A percentile compares a stretch with the other conserved stretches of the same genome.
Conservation (phyloP, 92 coral and sea anemone species). For the Parazoanthus swiftii region DNA sequence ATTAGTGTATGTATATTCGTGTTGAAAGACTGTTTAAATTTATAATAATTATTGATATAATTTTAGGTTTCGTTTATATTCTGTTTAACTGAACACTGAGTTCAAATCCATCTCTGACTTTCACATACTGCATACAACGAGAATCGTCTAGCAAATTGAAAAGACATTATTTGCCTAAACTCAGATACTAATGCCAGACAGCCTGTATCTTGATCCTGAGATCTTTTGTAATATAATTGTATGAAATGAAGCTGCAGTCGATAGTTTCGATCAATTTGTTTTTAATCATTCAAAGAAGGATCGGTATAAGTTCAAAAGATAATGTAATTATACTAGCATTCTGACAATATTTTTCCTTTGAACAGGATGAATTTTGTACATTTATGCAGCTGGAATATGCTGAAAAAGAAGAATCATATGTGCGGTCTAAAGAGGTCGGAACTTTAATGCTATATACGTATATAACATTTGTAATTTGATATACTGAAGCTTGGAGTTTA, state of each 20-base stretch:
- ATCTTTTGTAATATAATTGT: too few relatives aligned
- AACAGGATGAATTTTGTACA: slow-evolving; percentile 96
- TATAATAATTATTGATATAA: too few relatives aligned
- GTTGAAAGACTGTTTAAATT: too few relatives aligned
- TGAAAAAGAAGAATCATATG: slow-evolving; percentile 95
- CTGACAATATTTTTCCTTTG: not conserved
- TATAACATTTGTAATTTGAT: not conserved
- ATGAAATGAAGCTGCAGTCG: not conserved
- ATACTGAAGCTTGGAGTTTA: too few relatives aligned
- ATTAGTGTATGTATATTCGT: too few relatives aligned
- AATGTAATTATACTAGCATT: not conserved
- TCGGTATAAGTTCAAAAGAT: not conserved
- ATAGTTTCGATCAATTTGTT: not conserved
- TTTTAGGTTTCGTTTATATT: too few relatives aligned
- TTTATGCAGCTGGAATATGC: slow-evolving; percentile 99
- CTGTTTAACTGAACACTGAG: too few relatives aligned
- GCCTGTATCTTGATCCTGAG: too few relatives aligned
- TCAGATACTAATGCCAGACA: too few relatives aligned
- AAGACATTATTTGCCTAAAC: too few relatives aligned
- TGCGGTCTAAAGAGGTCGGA: slow-evolving; percentile 93
- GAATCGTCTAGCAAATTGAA: too few relatives aligned
- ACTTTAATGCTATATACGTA: not conserved
- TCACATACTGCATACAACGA: not conserved
- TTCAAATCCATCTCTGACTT: too few relatives aligned
- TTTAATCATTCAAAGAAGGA: not conserved